Evolutionary conservation across 2,888 invertebrate species (phyloP).

Genomic region (Caenorhabditis virilis): DNA sequence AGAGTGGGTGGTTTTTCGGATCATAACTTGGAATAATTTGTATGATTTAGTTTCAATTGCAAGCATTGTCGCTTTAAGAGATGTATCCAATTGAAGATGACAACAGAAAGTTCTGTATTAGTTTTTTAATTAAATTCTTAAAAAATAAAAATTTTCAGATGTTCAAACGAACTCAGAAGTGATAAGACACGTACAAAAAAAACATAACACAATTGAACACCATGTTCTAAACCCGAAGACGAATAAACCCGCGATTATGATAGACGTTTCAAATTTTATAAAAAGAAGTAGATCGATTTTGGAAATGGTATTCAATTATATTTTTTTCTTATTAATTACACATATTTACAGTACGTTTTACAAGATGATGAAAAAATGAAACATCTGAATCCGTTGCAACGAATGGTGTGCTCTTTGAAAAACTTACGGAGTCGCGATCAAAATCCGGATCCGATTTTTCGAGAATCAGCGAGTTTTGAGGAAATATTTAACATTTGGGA

Average conservation of each 20-base stretch:
- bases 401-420: conserved; percentile 2
- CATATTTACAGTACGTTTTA: no score
- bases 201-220: neutral
- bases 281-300: conserved; percentile 8
- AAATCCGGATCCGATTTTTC: no score
- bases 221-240: neutral
- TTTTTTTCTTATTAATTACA: no score
- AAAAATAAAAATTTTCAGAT: no score
- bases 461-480: no score
- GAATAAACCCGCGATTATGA: neutral
- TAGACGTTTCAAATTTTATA: conserved; percentile 10
- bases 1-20: conserved; percentile 5
- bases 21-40: conserved; percentile 22
- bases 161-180: no score
- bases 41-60: conserved; percentile 2
- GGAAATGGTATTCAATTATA: conserved; percentile 3
- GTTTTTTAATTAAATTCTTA: no score
- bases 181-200: no score
- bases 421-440: no score
- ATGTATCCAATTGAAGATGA: conserved; percentile 5
- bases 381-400: conserved; percentile 10
- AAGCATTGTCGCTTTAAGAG: conserved; percentile 9
- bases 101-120: conserved; percentile 2
- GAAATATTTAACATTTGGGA: conserved; percentile 18
- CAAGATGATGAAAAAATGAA: no score